Evolutionary conservation across 1,140 invertebrate genomes (phyloP).

Genomic region (Trachymyrmex cornetzi): DNA sequence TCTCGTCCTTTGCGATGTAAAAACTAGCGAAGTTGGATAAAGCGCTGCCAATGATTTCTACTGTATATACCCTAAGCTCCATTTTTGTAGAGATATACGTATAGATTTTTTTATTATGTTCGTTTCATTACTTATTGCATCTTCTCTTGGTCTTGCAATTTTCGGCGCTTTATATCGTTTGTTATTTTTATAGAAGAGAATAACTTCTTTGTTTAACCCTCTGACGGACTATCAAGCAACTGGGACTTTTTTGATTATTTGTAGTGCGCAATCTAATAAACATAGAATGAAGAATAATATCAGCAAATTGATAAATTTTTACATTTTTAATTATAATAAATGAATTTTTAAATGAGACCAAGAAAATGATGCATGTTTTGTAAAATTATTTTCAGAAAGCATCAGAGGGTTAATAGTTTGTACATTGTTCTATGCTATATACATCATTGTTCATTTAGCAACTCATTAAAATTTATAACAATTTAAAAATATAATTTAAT

Average conservation of each 20-base stretch:
- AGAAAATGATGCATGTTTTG: constrained; percentile 3
- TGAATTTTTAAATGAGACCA: background rate
- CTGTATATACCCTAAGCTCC: background rate
- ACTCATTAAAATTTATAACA: background rate
- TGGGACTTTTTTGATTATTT: constrained; percentile 47
- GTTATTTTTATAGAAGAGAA: background rate
- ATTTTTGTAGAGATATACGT: background rate
- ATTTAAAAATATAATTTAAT: background rate
- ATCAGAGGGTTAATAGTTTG: constrained; percentile 41
- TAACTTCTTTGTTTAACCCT: constrained; percentile 39
- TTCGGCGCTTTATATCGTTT: constrained; percentile 49
- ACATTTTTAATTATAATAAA: too few relatives aligned
- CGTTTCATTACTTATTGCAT: constrained; percentile 45
- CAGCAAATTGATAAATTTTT: background rate
- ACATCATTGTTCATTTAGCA: constrained; percentile 13
- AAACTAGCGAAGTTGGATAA: constrained; percentile 70
- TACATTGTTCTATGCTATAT: constrained; percentile 46
- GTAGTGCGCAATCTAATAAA: background rate
- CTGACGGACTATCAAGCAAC: background rate
- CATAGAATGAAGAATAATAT: background rate
- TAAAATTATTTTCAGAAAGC: constrained; percentile 3
- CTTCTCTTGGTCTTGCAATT: constrained; percentile 26
- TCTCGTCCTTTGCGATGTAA: constrained; percentile 58
- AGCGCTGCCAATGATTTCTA: constrained; percentile 28
- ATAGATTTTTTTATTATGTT: constrained; percentile 21